These are phyloP conservation scores for Aphelinus atriplicis DNA, from an alignment of 1,140 invertebrate genomes.

Conservation along the genomic window DNA sequence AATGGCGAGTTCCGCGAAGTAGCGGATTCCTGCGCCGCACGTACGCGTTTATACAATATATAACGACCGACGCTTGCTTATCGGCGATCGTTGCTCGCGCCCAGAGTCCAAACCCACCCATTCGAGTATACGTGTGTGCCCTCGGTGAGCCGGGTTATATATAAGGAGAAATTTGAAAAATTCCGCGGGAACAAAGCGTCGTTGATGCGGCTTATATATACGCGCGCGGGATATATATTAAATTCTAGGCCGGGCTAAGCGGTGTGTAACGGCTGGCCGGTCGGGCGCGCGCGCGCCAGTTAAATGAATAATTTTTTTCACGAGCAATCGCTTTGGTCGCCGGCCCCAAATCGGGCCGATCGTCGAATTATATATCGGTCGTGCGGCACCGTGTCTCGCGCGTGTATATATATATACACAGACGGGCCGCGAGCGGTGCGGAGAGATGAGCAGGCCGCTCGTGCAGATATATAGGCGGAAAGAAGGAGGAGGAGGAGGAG, in stretches of 20 bases:
- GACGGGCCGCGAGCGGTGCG: no score
- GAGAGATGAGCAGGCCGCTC: not conserved
- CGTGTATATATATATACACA: no score
- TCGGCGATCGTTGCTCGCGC: conserved; percentile 2
- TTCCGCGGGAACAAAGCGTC: no score
- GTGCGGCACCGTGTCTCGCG: no score
- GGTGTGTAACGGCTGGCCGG: conserved; percentile 2
- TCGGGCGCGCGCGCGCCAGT: conserved; percentile 8
- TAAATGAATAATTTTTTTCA: conserved; percentile 37
- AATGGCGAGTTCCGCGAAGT: no score
- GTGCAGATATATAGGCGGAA: not conserved
- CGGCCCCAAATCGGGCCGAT: conserved; percentile 14
- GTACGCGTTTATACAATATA: not conserved
- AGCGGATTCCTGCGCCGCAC: not conserved
- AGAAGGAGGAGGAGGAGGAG: no score
- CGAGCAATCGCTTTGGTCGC: conserved; percentile 14
- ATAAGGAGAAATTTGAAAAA: no score
- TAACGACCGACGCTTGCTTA: conserved; percentile 13
- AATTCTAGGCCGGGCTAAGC: conserved; percentile 15
- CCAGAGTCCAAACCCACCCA: no score
- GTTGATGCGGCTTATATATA: no score
- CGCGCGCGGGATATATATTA: conserved; percentile 12
- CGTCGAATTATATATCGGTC: not conserved
- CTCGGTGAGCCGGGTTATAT: no score
- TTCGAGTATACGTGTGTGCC: no score